Evolutionary conservation across 2,113 vertebrate species (phyloP).

Genomic region (Bagarius yarrelli): DNA sequence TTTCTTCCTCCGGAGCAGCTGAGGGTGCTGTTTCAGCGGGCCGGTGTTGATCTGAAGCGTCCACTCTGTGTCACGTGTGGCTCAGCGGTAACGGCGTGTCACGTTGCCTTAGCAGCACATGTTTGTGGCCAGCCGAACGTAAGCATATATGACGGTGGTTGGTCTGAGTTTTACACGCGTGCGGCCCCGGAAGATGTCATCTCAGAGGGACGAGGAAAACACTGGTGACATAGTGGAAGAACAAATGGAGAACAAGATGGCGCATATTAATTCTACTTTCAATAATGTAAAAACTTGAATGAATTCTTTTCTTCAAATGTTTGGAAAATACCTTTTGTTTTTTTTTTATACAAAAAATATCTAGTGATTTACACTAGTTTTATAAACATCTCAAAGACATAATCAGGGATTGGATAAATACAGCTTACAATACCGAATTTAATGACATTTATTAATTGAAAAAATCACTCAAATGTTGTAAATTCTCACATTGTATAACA

Average conservation of each 20-base stretch:
- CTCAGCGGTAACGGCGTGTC: constrained; percentile 83
- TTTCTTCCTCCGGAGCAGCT: constrained; percentile 79
- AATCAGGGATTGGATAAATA: too few relatives aligned
- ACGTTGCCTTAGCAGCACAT: constrained; percentile 79
- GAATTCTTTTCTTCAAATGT: background rate
- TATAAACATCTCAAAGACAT: background rate
- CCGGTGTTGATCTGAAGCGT: constrained; percentile 71
- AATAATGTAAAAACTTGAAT: background rate
- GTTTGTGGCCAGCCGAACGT: constrained; percentile 79
- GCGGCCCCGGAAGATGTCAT: constrained; percentile 79
- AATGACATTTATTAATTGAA: background rate
- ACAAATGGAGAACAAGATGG: background rate
- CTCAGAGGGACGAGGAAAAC: constrained; percentile 84
- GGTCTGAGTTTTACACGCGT: constrained; percentile 89
- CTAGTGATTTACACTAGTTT: background rate
- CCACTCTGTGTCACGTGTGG: constrained; percentile 81
- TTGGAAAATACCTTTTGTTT: too few relatives aligned
- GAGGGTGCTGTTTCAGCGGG: constrained; percentile 71
- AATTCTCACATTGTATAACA: background rate
- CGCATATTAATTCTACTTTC: background rate
- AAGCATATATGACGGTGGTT: constrained; percentile 83
- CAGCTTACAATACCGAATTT: background rate
- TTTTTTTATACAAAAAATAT: too few relatives aligned
- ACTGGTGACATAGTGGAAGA: constrained; percentile 56
- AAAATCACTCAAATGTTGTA: background rate